Conservation (phyloP, 2,113 vertebrate genomes). For the Plecotus auritus region DNA sequence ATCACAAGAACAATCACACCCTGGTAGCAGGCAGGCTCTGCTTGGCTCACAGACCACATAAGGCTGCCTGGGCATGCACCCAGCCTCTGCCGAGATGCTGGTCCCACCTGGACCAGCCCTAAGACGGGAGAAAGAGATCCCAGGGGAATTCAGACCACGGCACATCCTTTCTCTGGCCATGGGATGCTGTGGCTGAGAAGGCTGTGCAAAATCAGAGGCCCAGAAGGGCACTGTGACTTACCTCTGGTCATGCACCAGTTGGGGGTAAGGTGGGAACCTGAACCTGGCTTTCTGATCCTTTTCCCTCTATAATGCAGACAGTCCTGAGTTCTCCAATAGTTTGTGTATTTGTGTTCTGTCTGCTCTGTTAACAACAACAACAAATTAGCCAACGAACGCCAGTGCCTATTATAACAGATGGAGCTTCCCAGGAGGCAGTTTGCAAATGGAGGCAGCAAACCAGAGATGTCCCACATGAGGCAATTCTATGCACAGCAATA, state of each 20-base stretch:
- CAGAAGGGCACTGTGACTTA: not conserved
- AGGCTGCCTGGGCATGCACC: slow-evolving; percentile 48
- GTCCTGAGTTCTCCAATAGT: not conserved
- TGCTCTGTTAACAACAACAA: slow-evolving; percentile 8
- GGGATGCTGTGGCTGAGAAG: not conserved
- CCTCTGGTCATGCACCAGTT: not conserved
- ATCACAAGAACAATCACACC: slow-evolving; percentile 56
- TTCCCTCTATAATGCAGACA: not conserved
- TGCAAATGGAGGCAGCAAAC: not conserved
- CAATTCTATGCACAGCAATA: not conserved
- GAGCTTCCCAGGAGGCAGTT: not conserved
- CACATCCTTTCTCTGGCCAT: not conserved
- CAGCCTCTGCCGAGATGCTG: slow-evolving; percentile 11
- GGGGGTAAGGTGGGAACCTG: not conserved
- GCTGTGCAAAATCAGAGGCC: not conserved
- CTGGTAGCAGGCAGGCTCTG: slow-evolving; percentile 12
- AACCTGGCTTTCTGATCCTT: not conserved
- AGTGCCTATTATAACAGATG: not conserved
- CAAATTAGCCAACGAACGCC: not conserved
- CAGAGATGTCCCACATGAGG: not conserved
- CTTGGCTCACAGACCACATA: slow-evolving; percentile 30
- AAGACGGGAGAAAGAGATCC: slow-evolving; percentile 19
- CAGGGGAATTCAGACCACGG: not conserved
- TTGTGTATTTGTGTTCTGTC: slow-evolving; percentile 26
- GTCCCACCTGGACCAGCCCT: slow-evolving; percentile 12